Evolutionary conservation across 2,113 vertebrate species (phyloP), one percentile per base, ranked within the genome.

Genomic region (Orientallactaga bullata): DNA sequence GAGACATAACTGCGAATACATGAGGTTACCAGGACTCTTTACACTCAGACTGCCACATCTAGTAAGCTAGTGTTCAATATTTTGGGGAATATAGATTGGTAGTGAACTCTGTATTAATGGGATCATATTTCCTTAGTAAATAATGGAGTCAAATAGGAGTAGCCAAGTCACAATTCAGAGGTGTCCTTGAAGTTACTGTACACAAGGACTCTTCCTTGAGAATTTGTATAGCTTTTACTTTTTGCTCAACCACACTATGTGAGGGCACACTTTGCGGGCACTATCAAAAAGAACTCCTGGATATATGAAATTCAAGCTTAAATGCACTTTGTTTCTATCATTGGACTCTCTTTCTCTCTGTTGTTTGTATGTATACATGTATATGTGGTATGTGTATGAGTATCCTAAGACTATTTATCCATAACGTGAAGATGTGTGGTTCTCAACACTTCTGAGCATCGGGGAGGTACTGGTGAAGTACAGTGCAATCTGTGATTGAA

Each of bases 211-310:
- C 23, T 94, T 81, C 68, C 35, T 30, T 51, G 15, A 15, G 39
- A 79, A 3, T 92, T 95, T 81, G 78, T 47, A 73, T 74, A 76
- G 60, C 9, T 91, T 84, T 85, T 76, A 61, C 9, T 91, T 84
- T 85, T 76, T 79, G 21, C 71, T 39, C 74, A 85, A 60, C 23
- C 63, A 69, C 35, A 86, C 39, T 35, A 86, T 20, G 4, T 71
- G 58, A 73, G 20, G 55, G 51, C 18, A 72, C 4, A 42, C 65
- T 63, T 28, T 32, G 7, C 4, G 24, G 5, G 71, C 7, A 5
- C 24, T 30, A 4, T 47, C 11, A 35, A 81, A 86, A 86, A 74
- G 79, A 84, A 85, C 4, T 63, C 3, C 24, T 24, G n/a, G 15
- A 4, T 58, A 23, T 55, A 21, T 11, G 58, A 74, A 80, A 26